Base-by-base conservation (phyloP, 2,888 invertebrate genomes). In the Bugula neritina region DNA sequence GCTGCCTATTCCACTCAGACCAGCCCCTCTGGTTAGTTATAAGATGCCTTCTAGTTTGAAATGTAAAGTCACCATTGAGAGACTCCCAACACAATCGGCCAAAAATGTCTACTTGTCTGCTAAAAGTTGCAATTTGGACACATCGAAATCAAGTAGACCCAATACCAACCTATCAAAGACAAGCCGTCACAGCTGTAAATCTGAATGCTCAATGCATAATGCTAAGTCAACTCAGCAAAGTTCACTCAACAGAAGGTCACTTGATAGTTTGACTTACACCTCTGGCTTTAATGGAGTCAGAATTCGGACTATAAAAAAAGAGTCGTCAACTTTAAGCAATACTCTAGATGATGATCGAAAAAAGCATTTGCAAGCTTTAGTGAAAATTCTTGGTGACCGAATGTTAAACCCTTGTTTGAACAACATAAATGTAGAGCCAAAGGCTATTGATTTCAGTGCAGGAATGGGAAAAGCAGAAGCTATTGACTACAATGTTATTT, bases 1-100 rank as follows among this genome's bases (percentile, higher is more conserved):
- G n/a, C 27, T 63, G 5, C 63, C 63, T 31, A 31, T 31, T 13
- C 63, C 63, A 25, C 63, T 25, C 13, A 63, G 31, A 63, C 63
- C 63, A 10, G 25, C 27, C 21, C 63, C 27, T 34, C 27, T 27
- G 10, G 21, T 21, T 27, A 63, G 63, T 31, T 63, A 63, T 27
- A 63, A 63, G n/a, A 13, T 63, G 31, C 63, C 63, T 13, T 13
- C 63, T 25, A 29, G 25, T 13, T 31, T 63, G 31, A 25, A 31
- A 29, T 29, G 34, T 31, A 63, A 63, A n/a, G 43, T 43, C 5
- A 43, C 43, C 5, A 43, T 43, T 10, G 43, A 43, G 43, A 43
- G 43, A 43, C 43, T 43, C 10, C 43, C 43, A 17, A 10, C 43
- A 43, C 63, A 27, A 5, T 63, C 63, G 13, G 63, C 31, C 17